Base-by-base conservation (phyloP, 2,888 invertebrate genomes). In the Andricus curvator region DNA sequence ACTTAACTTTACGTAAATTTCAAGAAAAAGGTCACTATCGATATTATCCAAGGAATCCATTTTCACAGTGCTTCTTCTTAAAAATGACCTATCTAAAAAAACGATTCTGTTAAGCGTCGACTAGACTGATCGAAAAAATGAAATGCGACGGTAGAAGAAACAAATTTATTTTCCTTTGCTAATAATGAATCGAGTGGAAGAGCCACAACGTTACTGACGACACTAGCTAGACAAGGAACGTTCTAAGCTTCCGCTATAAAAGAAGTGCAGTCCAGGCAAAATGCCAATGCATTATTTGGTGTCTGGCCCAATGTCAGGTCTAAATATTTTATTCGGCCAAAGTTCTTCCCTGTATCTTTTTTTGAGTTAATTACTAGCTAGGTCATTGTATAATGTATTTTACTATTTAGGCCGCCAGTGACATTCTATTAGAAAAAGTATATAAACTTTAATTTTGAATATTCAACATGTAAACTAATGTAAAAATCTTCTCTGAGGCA, bases 1-100 rank as follows among this genome's bases (percentile, higher is more conserved):
- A 91, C 91, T 91, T 90, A 91, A 91, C 91, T 92, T 89, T 76
- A 89, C 83, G 84, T 90, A 88, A 84, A 92, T 87, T 78, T 91
- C 88, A 77, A 91, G 85, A 65, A 89, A 86, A 68, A 90, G 82
- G 79, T 91, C 91, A 78, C 86, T 89, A 68, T 91, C 91, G 82
- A 91, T 86, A 83, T 88, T 89, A 80, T 91, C 91, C 79, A 89
- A 80, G 74, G 81, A 88, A 83, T 91, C 91, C 91, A 91, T 92
- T 25, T 80, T 84, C 20, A 11, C 17, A 33, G 29, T 17, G 51
- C 8, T 44, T 62, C 60, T 70, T 79, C 29, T 25, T 17, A 25
- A 17, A 51, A 78, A 78, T 62, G 17, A 17, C 4, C 62, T 29
- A 29, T n/a, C 13, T 25, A 20, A 37, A 56, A 66, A 22, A 33